These are phyloP conservation scores for Malurus leucopterus DNA, from an alignment of 2,797 vertebrate genomes.

Conservation along the genomic window DNA sequence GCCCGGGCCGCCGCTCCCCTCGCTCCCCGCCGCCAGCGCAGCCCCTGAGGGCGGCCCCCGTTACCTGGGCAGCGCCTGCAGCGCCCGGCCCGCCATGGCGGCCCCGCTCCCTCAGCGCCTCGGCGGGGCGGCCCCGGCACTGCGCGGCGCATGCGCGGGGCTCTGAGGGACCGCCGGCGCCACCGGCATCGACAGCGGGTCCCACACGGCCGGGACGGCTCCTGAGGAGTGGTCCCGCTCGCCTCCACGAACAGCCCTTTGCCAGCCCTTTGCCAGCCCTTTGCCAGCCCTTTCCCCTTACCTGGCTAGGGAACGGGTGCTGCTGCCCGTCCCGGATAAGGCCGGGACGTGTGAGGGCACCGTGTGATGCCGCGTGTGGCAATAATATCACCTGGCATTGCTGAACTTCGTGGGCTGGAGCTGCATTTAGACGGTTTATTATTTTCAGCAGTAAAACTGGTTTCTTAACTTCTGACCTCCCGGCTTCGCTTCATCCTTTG, in stretches of 20 bases:
- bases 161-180: neutral
- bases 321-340: accelerated
- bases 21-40: neutral
- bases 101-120: neutral
- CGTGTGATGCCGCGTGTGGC: neutral
- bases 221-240: no score
- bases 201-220: neutral
- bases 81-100: neutral
- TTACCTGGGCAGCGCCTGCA: constrained; percentile 33
- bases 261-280: neutral
- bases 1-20: neutral
- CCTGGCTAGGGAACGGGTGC: neutral
- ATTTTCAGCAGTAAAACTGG: neutral
- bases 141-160: neutral
- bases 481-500: accelerated
- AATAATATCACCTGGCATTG: accelerated
- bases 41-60: neutral
- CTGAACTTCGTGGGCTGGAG: accelerated
- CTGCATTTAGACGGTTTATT: accelerated
- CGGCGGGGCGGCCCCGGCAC: neutral
- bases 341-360: accelerated
- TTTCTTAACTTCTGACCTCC: neutral
- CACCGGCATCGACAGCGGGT: accelerated
- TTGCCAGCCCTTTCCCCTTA: neutral
- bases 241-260: accelerated